Conservation (phyloP, 2,888 invertebrate species). For the Panorpa germanica region DNA sequence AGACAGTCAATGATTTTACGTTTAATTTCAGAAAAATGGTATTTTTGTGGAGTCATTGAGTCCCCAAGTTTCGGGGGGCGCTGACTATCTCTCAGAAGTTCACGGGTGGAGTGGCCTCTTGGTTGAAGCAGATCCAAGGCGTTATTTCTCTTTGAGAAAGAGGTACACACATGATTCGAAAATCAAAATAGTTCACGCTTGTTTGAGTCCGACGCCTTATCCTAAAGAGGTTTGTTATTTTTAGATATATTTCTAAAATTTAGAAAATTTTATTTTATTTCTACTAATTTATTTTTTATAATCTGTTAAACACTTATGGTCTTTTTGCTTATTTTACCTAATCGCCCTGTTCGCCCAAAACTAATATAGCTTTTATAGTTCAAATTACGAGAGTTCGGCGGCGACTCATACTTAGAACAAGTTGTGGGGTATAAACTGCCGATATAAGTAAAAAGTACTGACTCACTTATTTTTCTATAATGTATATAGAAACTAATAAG, state of each 20-base stretch:
- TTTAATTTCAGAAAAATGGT: slow-evolving; percentile 32
- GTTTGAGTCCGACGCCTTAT: slow-evolving; percentile 55
- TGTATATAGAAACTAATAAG: no score
- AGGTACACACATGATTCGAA: slow-evolving; percentile 34
- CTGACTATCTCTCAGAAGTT: slow-evolving; percentile 48
- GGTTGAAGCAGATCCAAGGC: slow-evolving; percentile 58
- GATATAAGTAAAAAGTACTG: no score
- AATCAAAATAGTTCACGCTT: slow-evolving; percentile 53
- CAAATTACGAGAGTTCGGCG: no score
- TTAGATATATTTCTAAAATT: slow-evolving; percentile 1
- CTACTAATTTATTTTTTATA: neutral
- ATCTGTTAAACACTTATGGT: neutral
- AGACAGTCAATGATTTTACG: slow-evolving; percentile 20
- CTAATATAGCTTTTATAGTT: no score
- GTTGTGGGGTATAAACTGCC: no score
- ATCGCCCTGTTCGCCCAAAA: no score
- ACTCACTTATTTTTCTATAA: no score
- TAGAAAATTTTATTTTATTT: slow-evolving; percentile 5
- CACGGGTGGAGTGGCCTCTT: slow-evolving; percentile 58
- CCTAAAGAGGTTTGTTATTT: slow-evolving; percentile 43
- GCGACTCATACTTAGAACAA: no score
- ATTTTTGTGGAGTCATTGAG: slow-evolving; percentile 48
- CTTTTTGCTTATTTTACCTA: neutral
- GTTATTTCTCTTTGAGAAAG: slow-evolving; percentile 44
- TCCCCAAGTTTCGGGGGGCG: slow-evolving; percentile 38